phyloP scores from a whole-genome alignment of 2,113 vertebrate species.

The Cacatua alba region DNA sequence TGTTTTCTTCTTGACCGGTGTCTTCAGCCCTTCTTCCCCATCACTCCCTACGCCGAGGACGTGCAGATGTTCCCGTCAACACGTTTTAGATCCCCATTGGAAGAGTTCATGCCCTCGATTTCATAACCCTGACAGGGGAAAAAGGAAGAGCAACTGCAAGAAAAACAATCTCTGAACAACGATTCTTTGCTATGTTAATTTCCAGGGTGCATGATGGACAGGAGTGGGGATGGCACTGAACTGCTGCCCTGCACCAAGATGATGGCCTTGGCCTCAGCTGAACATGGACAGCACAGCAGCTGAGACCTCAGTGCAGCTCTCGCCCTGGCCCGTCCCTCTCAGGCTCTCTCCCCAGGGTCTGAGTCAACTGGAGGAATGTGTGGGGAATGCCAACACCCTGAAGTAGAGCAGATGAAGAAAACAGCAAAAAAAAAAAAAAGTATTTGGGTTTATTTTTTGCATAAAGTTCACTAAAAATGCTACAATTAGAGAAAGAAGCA shows the following conservation, averaged over 20 bases:
- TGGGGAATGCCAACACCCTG: neutral
- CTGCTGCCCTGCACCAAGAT: neutral
- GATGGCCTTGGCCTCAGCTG: neutral
- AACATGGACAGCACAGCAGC: accelerated
- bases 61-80: neutral
- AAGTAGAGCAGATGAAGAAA: neutral
- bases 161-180: neutral
- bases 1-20: neutral
- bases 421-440: slow-evolving; percentile 7
- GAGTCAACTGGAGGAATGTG: slow-evolving; percentile 37
- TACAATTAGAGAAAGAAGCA: neutral
- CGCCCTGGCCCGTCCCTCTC: accelerated
- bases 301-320: accelerated
- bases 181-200: accelerated
- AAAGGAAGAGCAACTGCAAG: neutral
- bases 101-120: slow-evolving; percentile 11
- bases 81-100: neutral
- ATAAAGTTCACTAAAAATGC: neutral
- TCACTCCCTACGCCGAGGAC: neutral
- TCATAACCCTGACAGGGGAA: neutral
- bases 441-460: neutral
- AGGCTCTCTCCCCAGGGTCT: neutral
- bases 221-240: neutral
- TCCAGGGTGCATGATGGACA: accelerated
- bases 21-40: neutral